phyloP scores from a whole-genome alignment of 2,888 invertebrate species.

The Hartigia nigra region DNA sequence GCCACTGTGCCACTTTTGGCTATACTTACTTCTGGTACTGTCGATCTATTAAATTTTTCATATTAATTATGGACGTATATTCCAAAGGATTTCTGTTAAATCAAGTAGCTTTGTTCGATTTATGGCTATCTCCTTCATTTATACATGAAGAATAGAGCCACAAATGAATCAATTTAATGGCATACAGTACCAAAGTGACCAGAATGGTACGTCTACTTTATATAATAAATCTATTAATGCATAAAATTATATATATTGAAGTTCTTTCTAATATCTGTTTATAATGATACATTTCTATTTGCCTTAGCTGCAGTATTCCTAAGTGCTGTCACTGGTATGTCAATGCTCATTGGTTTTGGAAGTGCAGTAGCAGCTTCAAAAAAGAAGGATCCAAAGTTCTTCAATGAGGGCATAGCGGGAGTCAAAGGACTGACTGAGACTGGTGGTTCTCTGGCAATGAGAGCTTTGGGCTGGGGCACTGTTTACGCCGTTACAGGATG shows the following conservation, averaged over 20 bases:
- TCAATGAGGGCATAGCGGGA: slow-evolving; percentile 78
- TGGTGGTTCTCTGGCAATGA: slow-evolving; percentile 80
- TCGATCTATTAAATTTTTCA: no score
- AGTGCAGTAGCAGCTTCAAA: slow-evolving; percentile 81
- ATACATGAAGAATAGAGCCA: no score
- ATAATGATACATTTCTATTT: neutral
- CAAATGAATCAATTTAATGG: no score
- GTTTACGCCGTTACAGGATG: slow-evolving; percentile 89
- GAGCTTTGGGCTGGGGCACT: slow-evolving; percentile 90
- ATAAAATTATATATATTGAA: neutral
- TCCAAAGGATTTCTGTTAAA: no score
- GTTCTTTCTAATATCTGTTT: neutral
- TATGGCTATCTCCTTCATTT: no score
- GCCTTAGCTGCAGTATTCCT: slow-evolving; percentile 76
- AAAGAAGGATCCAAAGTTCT: slow-evolving; percentile 82
- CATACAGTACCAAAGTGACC: no score
- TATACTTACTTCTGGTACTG: no score
- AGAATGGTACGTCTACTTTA: no score
- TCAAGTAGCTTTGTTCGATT: no score
- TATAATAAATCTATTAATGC: neutral
- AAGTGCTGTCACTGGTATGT: slow-evolving; percentile 79
- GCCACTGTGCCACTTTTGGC: no score
- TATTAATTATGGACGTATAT: no score
- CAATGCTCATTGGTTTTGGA: slow-evolving; percentile 85
- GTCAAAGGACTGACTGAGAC: slow-evolving; percentile 77